Percentiles rank a stretch among this genome's conserved stretches.
These are phyloP conservation scores for Arctopsyche grandis DNA, from an alignment of 1,140 invertebrate genomes.

Conservation along the genomic window DNA sequence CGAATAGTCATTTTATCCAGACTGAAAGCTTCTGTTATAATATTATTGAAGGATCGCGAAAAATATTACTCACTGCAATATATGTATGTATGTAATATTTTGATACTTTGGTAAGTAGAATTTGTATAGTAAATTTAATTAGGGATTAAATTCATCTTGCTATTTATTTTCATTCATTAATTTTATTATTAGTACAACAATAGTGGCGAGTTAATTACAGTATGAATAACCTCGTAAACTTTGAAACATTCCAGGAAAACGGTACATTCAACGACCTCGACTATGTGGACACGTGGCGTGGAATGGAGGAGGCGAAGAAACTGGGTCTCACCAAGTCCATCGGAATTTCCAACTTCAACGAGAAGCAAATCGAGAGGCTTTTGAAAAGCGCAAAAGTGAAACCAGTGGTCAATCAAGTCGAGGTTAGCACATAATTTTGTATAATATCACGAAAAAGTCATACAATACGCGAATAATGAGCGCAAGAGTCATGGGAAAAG, in stretches of 20 bases:
- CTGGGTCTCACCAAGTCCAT: conserved; percentile 79
- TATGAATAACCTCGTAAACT: too few species aligned
- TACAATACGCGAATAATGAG: conserved; percentile 2
- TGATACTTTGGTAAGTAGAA: too few species aligned
- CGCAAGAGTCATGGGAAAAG: neutral
- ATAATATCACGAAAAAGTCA: neutral
- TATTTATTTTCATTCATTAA: too few species aligned
- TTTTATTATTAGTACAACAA: too few species aligned
- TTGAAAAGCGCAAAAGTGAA: conserved; percentile 65
- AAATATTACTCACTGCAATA: too few species aligned
- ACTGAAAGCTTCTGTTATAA: too few species aligned
- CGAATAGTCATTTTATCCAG: too few species aligned
- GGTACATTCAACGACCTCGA: conserved; percentile 64
- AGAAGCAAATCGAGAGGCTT: conserved; percentile 77
- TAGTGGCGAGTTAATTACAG: too few species aligned
- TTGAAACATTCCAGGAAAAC: conserved; percentile 67
- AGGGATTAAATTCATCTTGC: too few species aligned
- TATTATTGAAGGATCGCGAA: too few species aligned
- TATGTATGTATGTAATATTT: too few species aligned
- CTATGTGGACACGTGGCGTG: conserved; percentile 76
- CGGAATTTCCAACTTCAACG: conserved; percentile 90
- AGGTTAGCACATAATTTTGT: conserved; percentile 56
- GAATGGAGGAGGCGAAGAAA: conserved; percentile 76
- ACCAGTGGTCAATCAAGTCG: conserved; percentile 66
- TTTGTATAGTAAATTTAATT: too few species aligned